phyloP scores from a whole-genome alignment of 2,797 vertebrate genomes.

The Siniperca scherzeri region DNA sequence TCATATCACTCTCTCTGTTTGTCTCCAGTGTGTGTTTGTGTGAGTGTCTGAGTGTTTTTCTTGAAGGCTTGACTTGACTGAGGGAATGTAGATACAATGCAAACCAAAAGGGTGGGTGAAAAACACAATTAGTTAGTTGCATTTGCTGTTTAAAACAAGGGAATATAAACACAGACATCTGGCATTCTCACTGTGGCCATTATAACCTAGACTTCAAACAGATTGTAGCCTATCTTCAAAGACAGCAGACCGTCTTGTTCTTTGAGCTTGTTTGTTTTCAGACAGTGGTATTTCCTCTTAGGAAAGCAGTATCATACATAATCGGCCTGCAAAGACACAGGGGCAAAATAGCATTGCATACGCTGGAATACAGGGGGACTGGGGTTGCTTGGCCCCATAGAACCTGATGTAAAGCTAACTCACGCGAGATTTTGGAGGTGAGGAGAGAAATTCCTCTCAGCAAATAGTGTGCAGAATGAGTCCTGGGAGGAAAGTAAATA shows the following conservation, averaged over 20 bases:
- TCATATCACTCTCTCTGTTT: conserved; percentile 1
- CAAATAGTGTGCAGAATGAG: conserved; percentile 66
- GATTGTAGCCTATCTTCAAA: conserved; percentile 55
- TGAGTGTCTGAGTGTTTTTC: conserved; percentile 14
- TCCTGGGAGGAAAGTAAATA: conserved; percentile 72
- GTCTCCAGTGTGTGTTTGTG: conserved; percentile 3
- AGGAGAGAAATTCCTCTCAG: conserved; percentile 55
- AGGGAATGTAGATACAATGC: not conserved
- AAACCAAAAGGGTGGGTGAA: not conserved
- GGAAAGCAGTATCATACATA: conserved; percentile 52
- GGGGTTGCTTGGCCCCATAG: not conserved
- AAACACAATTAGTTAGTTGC: not conserved
- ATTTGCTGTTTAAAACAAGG: conserved; percentile 31
- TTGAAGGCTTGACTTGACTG: not conserved
- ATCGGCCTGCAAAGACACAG: conserved; percentile 47
- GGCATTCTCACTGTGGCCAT: conserved; percentile 27
- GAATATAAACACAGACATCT: conserved; percentile 26
- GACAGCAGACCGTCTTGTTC: conserved; percentile 49
- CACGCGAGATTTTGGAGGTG: conserved; percentile 53
- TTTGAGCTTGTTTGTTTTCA: conserved; percentile 74
- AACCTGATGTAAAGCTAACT: conserved; percentile 38
- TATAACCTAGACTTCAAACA: conserved; percentile 71
- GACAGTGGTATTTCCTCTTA: conserved; percentile 76
- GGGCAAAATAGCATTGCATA: conserved; percentile 22
- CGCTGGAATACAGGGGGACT: conserved; percentile 43